These are phyloP conservation scores for Ophion ellenae DNA, from an alignment of 2,888 invertebrate genomes.

Conservation along the genomic window DNA sequence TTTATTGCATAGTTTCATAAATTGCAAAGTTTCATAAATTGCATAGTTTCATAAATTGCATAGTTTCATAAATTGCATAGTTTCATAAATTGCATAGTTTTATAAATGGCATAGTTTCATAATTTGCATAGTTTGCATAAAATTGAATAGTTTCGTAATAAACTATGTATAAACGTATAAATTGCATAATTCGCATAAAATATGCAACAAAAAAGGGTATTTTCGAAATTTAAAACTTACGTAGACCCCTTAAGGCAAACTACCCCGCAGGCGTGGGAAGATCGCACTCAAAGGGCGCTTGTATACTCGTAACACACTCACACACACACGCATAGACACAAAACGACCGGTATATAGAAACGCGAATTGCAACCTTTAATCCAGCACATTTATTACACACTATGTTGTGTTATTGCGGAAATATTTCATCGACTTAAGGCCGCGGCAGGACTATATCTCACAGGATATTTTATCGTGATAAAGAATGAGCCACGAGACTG, in stretches of 20 bases:
- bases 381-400: slow-evolving; percentile 44
- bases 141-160: no score
- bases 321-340: neutral
- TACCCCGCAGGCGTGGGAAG: slow-evolving; percentile 78
- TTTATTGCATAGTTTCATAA: no score
- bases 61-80: no score
- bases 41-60: no score
- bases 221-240: neutral
- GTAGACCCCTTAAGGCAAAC: no score
- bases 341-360: neutral
- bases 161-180: no score
- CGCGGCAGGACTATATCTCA: slow-evolving; percentile 71
- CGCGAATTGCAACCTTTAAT: slow-evolving; percentile 34
- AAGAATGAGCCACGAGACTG: slow-evolving; percentile 69
- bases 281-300: slow-evolving; percentile 69
- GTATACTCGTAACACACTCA: neutral
- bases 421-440: slow-evolving; percentile 79
- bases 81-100: no score
- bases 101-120: no score
- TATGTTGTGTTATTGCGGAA: slow-evolving; percentile 74
- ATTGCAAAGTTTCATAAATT: no score
- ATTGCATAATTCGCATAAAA: neutral
- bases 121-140: no score
- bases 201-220: neutral
- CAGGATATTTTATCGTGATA: slow-evolving; percentile 76